Conservation (phyloP, 2,113 vertebrate species). For the Hymenochirus boettgeri region DNA sequence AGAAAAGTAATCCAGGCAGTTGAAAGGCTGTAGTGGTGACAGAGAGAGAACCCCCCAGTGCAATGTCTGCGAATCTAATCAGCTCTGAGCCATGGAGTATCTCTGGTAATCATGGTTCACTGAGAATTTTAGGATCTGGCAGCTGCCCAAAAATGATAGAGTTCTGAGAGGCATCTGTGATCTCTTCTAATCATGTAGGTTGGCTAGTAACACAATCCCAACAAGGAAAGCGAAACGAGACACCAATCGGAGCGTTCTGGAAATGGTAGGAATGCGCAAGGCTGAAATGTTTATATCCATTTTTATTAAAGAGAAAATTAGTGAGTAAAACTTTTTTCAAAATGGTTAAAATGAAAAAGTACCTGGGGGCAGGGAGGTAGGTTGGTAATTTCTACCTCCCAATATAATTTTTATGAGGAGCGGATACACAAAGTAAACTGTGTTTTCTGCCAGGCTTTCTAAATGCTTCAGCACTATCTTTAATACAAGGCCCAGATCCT, state of each 20-base stretch:
- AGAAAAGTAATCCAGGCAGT: constrained; percentile 34
- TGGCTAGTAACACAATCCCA: constrained; percentile 57
- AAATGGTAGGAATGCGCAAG: too few relatives aligned
- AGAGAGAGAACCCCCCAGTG: constrained; percentile 29
- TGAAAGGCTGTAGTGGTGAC: constrained; percentile 3
- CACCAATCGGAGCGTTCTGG: constrained; percentile 70
- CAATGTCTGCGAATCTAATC: constrained; percentile 12
- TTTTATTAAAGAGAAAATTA: too few relatives aligned
- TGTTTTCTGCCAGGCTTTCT: too few relatives aligned
- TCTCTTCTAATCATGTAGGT: constrained; percentile 53
- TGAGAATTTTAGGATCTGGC: constrained; percentile 48
- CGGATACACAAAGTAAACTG: too few relatives aligned
- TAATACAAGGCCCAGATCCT: too few relatives aligned
- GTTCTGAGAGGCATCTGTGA: constrained; percentile 57
- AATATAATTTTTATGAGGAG: too few relatives aligned
- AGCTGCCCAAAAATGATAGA: constrained; percentile 55
- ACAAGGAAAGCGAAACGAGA: constrained; percentile 62
- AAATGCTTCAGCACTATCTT: too few relatives aligned
- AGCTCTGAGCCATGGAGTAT: constrained; percentile 22
- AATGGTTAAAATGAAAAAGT: too few relatives aligned
- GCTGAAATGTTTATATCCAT: too few relatives aligned
- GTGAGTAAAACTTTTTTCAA: too few relatives aligned
- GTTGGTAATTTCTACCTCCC: too few relatives aligned
- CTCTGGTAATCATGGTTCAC: constrained; percentile 52
- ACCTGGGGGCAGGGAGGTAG: too few relatives aligned